Conservation (phyloP, 2,113 vertebrate genomes). For the Clupea harengus region DNA sequence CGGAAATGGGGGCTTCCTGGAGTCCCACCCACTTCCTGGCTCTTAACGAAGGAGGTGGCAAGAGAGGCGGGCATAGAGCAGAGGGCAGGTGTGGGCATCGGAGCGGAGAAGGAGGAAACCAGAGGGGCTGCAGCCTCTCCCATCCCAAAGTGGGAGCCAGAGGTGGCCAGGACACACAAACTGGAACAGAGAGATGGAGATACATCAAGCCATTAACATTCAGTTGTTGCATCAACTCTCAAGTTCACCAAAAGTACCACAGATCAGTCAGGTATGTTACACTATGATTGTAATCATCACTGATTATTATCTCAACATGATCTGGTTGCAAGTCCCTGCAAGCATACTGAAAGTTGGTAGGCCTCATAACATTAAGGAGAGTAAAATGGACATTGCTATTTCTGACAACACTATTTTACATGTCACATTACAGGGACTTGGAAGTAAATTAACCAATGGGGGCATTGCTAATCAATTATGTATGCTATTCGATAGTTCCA, state of each 20-base stretch:
- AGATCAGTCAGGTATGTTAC: background rate
- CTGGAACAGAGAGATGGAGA: slow-evolving; percentile 58
- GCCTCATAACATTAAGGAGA: too few relatives aligned
- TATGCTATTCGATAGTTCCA: too few relatives aligned
- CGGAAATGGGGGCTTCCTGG: slow-evolving; percentile 77
- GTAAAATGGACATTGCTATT: too few relatives aligned
- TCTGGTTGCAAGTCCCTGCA: too few relatives aligned
- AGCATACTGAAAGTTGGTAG: too few relatives aligned
- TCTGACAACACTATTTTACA: too few relatives aligned
- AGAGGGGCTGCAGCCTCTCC: background rate
- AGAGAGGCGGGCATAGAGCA: slow-evolving; percentile 52
- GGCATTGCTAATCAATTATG: too few relatives aligned
- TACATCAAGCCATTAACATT: background rate
- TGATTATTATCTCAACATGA: too few relatives aligned
- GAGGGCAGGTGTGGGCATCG: slow-evolving; percentile 49
- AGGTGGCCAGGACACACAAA: slow-evolving; percentile 55
- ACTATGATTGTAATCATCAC: background rate
- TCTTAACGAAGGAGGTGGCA: slow-evolving; percentile 36
- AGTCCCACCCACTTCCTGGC: slow-evolving; percentile 37
- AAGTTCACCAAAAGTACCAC: background rate
- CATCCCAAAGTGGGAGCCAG: slow-evolving; percentile 22
- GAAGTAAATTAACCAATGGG: too few relatives aligned
- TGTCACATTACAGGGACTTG: too few relatives aligned
- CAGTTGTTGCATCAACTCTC: background rate
- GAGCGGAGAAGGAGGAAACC: background rate